phyloP scores from a whole-genome alignment of 2,888 invertebrate species.

The Melieria omissa region DNA sequence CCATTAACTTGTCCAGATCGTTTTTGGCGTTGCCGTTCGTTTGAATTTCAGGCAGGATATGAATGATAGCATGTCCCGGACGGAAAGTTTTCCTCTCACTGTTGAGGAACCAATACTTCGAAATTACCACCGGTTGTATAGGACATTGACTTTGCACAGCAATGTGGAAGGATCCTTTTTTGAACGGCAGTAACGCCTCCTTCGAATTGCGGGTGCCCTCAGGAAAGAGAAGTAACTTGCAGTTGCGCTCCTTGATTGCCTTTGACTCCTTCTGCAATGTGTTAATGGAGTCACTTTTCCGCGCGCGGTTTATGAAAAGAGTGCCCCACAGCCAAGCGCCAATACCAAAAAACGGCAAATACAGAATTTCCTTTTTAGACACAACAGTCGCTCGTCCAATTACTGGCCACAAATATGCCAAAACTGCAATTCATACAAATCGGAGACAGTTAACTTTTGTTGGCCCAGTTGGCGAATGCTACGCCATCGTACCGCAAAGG shows the following conservation, averaged over 20 bases:
- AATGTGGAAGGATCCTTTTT: conserved; percentile 96
- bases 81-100: conserved; percentile 73
- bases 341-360: conserved; percentile 84
- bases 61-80: conserved; percentile 77
- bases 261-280: conserved; percentile 79
- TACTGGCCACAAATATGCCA: conserved; percentile 84
- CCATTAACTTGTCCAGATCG: conserved; percentile 74
- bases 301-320: conserved; percentile 85
- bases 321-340: conserved; percentile 90
- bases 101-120: conserved; percentile 82
- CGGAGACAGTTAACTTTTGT: too few species aligned
- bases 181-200: conserved; percentile 85
- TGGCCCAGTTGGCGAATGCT: too few species aligned
- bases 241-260: conserved; percentile 75
- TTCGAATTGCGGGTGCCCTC: conserved; percentile 90
- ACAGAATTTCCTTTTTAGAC: conserved; percentile 85
- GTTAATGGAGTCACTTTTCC: conserved; percentile 76
- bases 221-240: conserved; percentile 87
- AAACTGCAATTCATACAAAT: conserved; percentile 66
- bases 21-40: conserved; percentile 74
- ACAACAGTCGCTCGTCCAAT: conserved; percentile 84
- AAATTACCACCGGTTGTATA: conserved; percentile 89
- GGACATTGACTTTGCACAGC: conserved; percentile 86
- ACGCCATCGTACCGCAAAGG: conserved; percentile 75
- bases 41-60: conserved; percentile 78